Evolutionary conservation across 2,113 vertebrate genomes (phyloP).

Genomic region (Peromyscus polionotus): DNA sequence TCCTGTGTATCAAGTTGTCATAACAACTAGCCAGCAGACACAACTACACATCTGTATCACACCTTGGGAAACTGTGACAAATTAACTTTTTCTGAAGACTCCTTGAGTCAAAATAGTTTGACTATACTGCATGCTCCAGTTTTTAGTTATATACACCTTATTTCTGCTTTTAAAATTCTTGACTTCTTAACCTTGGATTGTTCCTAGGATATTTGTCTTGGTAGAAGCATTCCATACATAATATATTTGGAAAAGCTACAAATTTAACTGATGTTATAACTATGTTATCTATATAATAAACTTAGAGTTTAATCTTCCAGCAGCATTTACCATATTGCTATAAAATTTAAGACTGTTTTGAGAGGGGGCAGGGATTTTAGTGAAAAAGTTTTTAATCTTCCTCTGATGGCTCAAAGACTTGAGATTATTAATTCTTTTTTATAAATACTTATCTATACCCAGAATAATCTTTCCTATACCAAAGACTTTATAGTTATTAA

Average conservation of each 20-base stretch:
- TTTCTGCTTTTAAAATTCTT: not conserved
- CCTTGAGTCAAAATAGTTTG: not conserved
- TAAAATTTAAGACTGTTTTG: conserved; percentile 14
- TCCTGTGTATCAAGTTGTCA: not conserved
- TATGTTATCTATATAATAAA: not conserved
- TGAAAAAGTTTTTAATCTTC: not conserved
- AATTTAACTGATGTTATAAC: not conserved
- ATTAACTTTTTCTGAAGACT: not conserved
- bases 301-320: not conserved
- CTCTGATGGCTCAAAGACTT: not conserved
- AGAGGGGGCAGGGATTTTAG: not conserved
- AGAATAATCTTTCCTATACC: not conserved
- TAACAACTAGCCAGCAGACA: not conserved
- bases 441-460: not conserved
- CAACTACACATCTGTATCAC: not conserved
- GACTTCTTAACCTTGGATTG: not conserved
- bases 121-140: not conserved
- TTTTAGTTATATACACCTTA: not conserved
- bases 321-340: not conserved
- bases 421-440: not conserved
- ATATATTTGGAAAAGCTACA: not conserved
- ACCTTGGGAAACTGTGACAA: not conserved
- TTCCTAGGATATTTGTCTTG: not conserved
- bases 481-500: not conserved
- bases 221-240: not conserved